A percentile compares a stretch with the other conserved stretches of the same genome.
These are phyloP conservation scores for Ophion ellenae DNA, from an alignment of 2,888 invertebrate species.

Conservation along the genomic window DNA sequence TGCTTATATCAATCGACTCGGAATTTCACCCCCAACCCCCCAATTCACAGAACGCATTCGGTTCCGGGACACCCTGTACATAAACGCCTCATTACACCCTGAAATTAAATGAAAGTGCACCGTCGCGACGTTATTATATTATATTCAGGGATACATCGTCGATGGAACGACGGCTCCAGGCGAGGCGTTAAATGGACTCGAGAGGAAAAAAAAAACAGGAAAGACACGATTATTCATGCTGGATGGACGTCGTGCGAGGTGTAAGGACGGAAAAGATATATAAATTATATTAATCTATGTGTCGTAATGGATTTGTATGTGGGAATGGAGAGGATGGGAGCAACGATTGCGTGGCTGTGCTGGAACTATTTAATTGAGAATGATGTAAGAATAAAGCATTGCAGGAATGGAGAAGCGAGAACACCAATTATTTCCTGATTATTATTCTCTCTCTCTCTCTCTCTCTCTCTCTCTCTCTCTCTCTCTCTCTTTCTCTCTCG, in stretches of 20 bases:
- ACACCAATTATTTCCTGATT: background rate
- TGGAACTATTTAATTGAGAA: constrained; percentile 31
- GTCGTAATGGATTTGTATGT: background rate
- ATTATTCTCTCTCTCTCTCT: constrained; percentile 13
- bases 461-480: background rate
- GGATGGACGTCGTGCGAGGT: background rate
- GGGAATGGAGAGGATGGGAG: constrained; percentile 10
- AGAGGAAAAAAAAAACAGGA: background rate
- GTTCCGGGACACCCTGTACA: background rate
- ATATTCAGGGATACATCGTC: background rate
- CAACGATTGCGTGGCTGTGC: background rate
- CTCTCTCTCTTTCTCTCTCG: background rate
- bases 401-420: constrained; percentile 15
- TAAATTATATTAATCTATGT: constrained; percentile 29
- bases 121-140: background rate
- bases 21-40: too few species aligned
- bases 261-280: constrained; percentile 14
- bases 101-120: background rate
- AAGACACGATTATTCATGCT: constrained; percentile 3
- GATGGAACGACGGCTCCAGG: background rate
- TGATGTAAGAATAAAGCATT: constrained; percentile 25
- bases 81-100: background rate
- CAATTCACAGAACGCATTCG: too few species aligned
- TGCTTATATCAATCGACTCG: too few species aligned
- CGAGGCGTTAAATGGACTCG: background rate